Conservation (phyloP, 2,797 vertebrate species). For the Mus spretus region DNA sequence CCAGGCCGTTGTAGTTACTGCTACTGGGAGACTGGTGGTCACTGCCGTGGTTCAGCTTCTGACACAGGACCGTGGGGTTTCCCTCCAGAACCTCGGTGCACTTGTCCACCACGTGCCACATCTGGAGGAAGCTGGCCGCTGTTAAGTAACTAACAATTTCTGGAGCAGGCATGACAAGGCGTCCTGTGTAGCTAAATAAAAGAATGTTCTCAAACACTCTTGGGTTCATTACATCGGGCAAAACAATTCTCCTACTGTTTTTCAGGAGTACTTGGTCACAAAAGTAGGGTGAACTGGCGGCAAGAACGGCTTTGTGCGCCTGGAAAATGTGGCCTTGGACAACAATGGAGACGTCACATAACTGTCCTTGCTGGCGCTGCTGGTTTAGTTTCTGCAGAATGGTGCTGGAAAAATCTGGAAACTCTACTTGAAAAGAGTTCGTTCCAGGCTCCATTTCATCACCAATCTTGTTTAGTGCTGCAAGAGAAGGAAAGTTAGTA, state of each 20-base stretch:
- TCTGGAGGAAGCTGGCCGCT: constrained; percentile 94
- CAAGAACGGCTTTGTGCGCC: constrained; percentile 94
- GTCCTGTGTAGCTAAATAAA: constrained; percentile 92
- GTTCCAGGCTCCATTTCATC: constrained; percentile 93
- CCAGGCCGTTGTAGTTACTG: constrained; percentile 90
- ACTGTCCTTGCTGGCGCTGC: constrained; percentile 93
- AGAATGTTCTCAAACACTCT: constrained; percentile 94
- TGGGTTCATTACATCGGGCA: constrained; percentile 94
- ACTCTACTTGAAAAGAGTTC: constrained; percentile 93
- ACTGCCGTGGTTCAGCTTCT: constrained; percentile 89
- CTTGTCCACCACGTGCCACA: constrained; percentile 95
- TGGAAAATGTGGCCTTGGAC: constrained; percentile 94
- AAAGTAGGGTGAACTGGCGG: constrained; percentile 94
- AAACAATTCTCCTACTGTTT: constrained; percentile 92
- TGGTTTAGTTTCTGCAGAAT: constrained; percentile 94
- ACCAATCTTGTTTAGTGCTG: constrained; percentile 87
- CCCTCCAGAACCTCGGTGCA: constrained; percentile 93
- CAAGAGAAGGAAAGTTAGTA: constrained; percentile 79
- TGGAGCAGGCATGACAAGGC: constrained; percentile 91
- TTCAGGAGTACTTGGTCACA: constrained; percentile 95
- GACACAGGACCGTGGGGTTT: constrained; percentile 89
- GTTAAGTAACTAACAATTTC: constrained; percentile 94
- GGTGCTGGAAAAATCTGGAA: constrained; percentile 94
- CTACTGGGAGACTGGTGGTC: constrained; percentile 92
- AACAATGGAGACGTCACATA: constrained; percentile 94